Evolutionary conservation across 2,888 invertebrate species (phyloP), one percentile per base, ranked within the genome.

Genomic region (Chloromyia formosa): DNA sequence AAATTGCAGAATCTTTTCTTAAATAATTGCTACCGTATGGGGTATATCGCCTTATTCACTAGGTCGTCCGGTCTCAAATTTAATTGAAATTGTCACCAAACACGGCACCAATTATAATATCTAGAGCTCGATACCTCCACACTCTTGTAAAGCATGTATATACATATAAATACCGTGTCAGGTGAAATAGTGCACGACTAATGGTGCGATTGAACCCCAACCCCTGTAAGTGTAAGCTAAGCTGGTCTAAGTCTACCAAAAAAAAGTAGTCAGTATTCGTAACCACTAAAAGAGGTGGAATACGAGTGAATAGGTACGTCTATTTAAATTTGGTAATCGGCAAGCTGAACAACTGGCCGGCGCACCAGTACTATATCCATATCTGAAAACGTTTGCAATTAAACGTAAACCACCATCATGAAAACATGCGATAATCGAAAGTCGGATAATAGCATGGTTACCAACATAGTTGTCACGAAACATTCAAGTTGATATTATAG

Each of bases 351-450:
- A 14, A 60, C 1, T n/a, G 23, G 27, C 27, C 14, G 27, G 12
- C 60, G 27, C 27, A 35, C 27, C 12, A 49, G 12, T 49, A n/a
- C 40, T 12, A 40, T 23, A 62, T 35, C 62, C 27, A 42, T 35
- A 23, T 7, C 23, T 62, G 40, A 35, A 35, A 40, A 61, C 1
- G n/a, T n/a, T n/a, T 54, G 68, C 27, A 54, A 69, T 69, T 69
- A 69, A 62, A 53, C 27, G 64, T 42, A 56, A 14, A 23, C 3
- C 22, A 54, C 23, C 53, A 27, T 54, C 54, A 54, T 69, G 68
- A 69, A 53, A 69, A 53, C 68, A 69, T 69, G 68, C 68, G 53
- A 69, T 69, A 69, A 69, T 54, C 68, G 68, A 69, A 69, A 69
- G 68, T 69, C 23, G 53, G 27, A 23, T 69, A 54, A 49, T 49